Evolutionary conservation across 2,888 invertebrate genomes (phyloP).

Genomic region (Luperina testacea): DNA sequence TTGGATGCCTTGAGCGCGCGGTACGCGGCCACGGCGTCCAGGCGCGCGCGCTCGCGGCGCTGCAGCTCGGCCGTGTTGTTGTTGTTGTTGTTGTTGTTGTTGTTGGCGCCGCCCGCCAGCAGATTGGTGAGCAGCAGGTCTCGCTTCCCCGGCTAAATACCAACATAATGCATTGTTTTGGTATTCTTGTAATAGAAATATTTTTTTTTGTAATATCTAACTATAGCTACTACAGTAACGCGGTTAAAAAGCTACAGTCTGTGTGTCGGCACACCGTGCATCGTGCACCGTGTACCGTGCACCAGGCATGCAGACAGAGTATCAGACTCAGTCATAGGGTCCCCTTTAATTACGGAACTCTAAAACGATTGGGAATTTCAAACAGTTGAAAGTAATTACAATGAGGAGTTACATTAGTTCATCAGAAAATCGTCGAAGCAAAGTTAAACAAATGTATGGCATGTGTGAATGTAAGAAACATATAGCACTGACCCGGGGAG

Average conservation of each 20-base stretch:
- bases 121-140: conserved; percentile 87
- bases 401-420: no score
- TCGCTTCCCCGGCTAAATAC: conserved; percentile 91
- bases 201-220: neutral
- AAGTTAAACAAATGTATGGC: no score
- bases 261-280: neutral
- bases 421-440: no score
- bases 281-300: no score
- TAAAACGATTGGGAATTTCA: neutral
- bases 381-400: neutral
- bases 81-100: no score
- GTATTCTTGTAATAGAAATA: neutral
- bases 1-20: conserved; percentile 73
- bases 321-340: neutral
- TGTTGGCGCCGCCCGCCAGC: conserved; percentile 58
- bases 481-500: conserved; percentile 51
- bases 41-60: conserved; percentile 72
- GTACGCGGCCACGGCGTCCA: conserved; percentile 79
- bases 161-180: conserved; percentile 7
- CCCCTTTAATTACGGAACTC: neutral
- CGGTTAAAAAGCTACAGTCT: neutral
- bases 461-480: neutral
- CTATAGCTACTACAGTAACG: neutral
- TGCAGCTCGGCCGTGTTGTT: conserved; percentile 20
- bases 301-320: neutral